A percentile compares a stretch with the other conserved stretches of the same genome.
phyloP scores from a whole-genome alignment of 1,140 invertebrate genomes.

The Pollicipes pollicipes region DNA sequence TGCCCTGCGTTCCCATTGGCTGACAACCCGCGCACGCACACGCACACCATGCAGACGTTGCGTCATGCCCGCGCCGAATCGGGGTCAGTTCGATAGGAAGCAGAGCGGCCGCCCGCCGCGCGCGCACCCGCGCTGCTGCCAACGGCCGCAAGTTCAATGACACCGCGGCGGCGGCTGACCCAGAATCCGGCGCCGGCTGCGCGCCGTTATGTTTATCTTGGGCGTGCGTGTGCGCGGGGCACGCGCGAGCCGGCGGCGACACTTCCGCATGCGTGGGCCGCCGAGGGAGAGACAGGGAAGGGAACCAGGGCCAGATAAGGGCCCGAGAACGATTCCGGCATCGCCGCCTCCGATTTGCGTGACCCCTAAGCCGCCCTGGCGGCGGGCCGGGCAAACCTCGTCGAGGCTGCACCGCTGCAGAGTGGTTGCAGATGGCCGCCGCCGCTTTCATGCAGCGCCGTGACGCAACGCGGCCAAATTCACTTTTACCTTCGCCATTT shows the following conservation, averaged over 20 bases:
- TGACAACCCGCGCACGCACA: neutral
- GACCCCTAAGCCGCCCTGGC: neutral
- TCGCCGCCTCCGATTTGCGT: too few relatives aligned
- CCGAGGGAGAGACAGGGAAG: neutral
- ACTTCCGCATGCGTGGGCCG: neutral
- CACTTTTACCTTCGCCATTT: conserved; percentile 1
- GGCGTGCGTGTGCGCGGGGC: neutral
- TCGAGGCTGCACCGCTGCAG: neutral
- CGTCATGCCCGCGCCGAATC: neutral
- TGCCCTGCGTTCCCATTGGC: neutral
- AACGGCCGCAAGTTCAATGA: neutral
- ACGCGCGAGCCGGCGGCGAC: too few relatives aligned
- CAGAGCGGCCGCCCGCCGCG: too few relatives aligned
- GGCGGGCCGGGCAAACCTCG: too few relatives aligned
- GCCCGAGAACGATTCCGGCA: too few relatives aligned
- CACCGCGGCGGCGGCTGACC: neutral
- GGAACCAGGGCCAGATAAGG: neutral
- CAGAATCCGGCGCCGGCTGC: neutral
- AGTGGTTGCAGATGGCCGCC: neutral
- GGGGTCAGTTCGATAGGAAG: neutral
- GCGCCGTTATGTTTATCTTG: neutral
- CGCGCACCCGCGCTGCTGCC: neutral
- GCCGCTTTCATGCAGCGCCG: neutral
- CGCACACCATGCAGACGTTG: neutral
- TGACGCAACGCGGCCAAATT: neutral